phyloP scores from a whole-genome alignment of 2,888 invertebrate genomes.

The Autographa pulchrina region DNA sequence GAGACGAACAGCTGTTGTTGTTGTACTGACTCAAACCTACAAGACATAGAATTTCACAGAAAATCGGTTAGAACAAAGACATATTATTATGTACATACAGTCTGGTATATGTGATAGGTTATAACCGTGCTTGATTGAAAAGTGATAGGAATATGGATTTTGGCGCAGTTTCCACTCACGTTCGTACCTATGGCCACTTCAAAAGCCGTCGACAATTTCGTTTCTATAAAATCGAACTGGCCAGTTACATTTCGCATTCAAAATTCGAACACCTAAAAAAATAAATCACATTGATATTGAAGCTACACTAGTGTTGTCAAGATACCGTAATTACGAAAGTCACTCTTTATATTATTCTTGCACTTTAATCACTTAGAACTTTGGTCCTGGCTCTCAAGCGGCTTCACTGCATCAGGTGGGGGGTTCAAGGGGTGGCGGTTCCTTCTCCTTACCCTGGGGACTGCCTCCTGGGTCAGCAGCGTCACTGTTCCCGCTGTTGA shows the following conservation, averaged over 20 bases:
- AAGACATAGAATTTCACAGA: not conserved
- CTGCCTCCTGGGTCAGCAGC: conserved; percentile 73
- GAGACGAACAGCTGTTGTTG: not conserved
- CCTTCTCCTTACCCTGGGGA: conserved; percentile 76
- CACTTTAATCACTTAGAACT: conserved; percentile 36
- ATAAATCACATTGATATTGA: not conserved
- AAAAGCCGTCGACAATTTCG: no score
- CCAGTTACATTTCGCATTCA: not conserved
- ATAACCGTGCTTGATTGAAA: not conserved
- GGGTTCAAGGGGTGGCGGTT: conserved; percentile 70
- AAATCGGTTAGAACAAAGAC: not conserved
- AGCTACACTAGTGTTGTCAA: not conserved
- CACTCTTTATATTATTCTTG: conserved; percentile 21
- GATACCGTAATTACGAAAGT: conserved; percentile 8
- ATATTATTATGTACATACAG: no score
- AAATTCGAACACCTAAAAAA: not conserved
- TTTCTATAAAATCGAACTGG: not conserved
- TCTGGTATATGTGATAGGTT: not conserved
- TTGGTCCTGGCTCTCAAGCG: conserved; percentile 47
- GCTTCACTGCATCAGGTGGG: conserved; percentile 76
- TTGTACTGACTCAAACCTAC: no score
- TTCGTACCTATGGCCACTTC: not conserved
- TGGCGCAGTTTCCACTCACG: not conserved
- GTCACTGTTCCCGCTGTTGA: conserved; percentile 80
- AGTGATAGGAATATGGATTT: not conserved